Conservation (phyloP, 2,113 vertebrate genomes). For the Sebastes fasciatus region DNA sequence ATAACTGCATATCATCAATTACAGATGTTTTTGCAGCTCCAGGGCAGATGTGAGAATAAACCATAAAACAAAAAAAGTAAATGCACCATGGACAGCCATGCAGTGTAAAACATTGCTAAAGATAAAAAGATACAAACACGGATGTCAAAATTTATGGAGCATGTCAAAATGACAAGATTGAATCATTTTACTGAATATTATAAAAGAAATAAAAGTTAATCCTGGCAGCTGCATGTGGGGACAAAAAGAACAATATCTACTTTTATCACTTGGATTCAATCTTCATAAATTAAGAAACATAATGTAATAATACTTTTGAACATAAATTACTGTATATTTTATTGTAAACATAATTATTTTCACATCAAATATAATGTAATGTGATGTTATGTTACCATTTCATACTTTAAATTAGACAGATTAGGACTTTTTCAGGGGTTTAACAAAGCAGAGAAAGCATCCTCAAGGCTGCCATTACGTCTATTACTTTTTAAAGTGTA, state of each 20-base stretch:
- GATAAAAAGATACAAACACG: neutral
- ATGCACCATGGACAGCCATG: neutral
- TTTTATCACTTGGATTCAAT: neutral
- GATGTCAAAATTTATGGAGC: neutral
- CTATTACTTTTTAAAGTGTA: neutral
- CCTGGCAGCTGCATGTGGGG: neutral
- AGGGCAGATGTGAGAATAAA: neutral
- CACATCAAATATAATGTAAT: neutral
- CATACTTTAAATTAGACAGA: neutral
- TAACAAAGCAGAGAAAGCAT: neutral
- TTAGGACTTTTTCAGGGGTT: neutral
- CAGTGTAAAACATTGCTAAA: neutral
- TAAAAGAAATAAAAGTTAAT: neutral
- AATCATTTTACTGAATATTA: neutral
- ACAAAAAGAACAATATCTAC: neutral
- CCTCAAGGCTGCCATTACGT: neutral
- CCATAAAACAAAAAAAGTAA: neutral
- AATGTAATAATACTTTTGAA: neutral
- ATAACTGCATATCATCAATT: conserved; percentile 31
- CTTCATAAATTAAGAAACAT: neutral
- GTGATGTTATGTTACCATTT: neutral
- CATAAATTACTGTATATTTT: neutral
- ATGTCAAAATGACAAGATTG: neutral
- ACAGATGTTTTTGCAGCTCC: neutral
- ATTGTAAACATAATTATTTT: neutral